phyloP scores from a whole-genome alignment of 2,113 vertebrate species.

The Trogon melanurus region DNA sequence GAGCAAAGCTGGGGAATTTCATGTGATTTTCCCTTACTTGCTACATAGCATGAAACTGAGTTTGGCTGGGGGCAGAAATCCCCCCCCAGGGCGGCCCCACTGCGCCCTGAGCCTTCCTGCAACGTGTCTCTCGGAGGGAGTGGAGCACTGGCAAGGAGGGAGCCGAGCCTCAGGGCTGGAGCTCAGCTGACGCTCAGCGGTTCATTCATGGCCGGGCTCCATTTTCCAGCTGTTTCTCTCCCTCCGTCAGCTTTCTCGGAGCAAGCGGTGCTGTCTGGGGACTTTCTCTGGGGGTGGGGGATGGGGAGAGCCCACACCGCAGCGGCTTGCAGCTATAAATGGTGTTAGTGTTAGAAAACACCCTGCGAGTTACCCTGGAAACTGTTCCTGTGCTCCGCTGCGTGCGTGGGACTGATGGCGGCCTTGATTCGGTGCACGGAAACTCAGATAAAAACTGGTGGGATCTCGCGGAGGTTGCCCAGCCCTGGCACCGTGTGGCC shows the following conservation, averaged over 20 bases:
- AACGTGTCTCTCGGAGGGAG: neutral
- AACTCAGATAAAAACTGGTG: neutral
- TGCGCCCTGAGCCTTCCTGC: conserved; percentile 24
- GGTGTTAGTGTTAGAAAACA: conserved; percentile 37
- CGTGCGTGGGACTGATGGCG: neutral
- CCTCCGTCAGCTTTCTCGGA: neutral
- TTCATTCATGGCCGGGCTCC: neutral
- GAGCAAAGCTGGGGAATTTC: neutral
- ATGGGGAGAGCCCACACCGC: neutral
- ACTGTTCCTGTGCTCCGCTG: conserved; percentile 9
- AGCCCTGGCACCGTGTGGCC: rapidly evolving
- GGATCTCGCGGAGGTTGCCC: neutral
- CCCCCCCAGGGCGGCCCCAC: neutral
- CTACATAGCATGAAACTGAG: neutral
- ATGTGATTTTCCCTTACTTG: rapidly evolving
- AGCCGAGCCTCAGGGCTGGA: neutral
- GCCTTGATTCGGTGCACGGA: neutral
- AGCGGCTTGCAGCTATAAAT: neutral
- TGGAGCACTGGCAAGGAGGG: neutral
- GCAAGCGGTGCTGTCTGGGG: neutral
- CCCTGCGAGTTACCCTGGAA: conserved; percentile 7
- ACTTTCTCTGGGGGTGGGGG: neutral
- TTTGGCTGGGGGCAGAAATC: neutral
- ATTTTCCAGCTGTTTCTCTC: conserved; percentile 42
- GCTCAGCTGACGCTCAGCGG: conserved; percentile 12